Percentiles rank a stretch among this genome's conserved stretches.
Evolutionary conservation across 2,888 invertebrate genomes (phyloP).

Genomic region (Hyposoter dolosus): DNA sequence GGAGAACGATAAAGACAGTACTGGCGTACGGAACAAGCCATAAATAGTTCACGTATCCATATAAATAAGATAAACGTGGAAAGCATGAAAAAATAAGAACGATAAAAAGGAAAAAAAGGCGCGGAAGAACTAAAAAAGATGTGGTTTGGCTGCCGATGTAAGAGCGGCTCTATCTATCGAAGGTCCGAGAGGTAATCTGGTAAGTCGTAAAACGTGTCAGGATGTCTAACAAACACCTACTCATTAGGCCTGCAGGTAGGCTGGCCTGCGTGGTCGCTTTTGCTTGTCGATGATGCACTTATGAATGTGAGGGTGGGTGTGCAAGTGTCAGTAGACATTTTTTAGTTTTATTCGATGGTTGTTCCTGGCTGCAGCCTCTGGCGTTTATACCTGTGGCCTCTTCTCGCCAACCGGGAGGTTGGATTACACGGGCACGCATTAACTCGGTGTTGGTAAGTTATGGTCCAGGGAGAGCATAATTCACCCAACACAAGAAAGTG

Average conservation of each 20-base stretch:
- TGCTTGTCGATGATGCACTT: constrained; percentile 13
- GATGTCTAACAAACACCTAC: constrained; percentile 84
- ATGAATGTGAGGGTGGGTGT: constrained; percentile 4
- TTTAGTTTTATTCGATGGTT: constrained; percentile 20
- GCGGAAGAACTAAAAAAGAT: constrained; percentile 36
- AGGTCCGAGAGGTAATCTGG: constrained; percentile 80
- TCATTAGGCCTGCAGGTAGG: constrained; percentile 82
- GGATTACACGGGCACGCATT: constrained; percentile 82
- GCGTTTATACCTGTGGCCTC: constrained; percentile 51
- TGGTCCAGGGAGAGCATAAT: constrained; percentile 80
- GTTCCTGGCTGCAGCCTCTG: constrained; percentile 20
- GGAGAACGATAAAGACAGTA: constrained; percentile 53
- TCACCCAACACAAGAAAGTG: constrained; percentile 79
- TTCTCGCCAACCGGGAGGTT: constrained; percentile 66
- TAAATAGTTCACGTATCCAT: constrained; percentile 39
- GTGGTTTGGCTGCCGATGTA: constrained; percentile 61
- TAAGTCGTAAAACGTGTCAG: constrained; percentile 84
- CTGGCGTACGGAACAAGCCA: constrained; percentile 49
- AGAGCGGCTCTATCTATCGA: constrained; percentile 75
- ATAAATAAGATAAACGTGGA: constrained; percentile 40
- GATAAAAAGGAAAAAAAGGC: not conserved
- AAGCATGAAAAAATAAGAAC: constrained; percentile 41
- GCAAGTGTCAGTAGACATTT: not conserved
- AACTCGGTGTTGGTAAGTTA: constrained; percentile 82
- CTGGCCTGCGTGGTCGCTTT: constrained; percentile 72